Conservation (phyloP, 1,140 invertebrate genomes). For the Trissolcus basalis region DNA sequence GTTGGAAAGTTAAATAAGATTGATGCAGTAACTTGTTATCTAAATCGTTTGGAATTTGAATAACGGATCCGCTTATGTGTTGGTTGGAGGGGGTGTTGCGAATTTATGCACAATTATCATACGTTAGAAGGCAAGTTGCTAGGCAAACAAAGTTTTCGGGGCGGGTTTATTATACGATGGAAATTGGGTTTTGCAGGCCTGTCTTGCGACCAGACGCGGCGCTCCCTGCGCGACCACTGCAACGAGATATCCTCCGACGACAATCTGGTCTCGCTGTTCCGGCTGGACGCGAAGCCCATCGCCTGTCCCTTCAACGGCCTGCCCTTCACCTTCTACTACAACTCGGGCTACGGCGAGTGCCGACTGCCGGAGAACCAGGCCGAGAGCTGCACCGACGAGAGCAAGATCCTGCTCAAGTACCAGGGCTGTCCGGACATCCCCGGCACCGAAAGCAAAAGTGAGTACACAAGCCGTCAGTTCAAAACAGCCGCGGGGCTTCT, state of each 20-base stretch:
- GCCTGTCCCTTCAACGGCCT: constrained; percentile 84
- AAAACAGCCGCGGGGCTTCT: not conserved
- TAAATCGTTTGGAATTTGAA: too few relatives aligned
- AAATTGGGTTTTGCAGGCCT: constrained; percentile 73
- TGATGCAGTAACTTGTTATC: too few relatives aligned
- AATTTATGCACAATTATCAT: constrained; percentile 52
- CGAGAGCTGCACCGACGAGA: constrained; percentile 81
- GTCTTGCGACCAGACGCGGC: constrained; percentile 73
- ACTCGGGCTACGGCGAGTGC: constrained; percentile 80
- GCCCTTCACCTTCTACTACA: constrained; percentile 89
- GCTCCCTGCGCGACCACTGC: constrained; percentile 78
- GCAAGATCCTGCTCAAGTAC: constrained; percentile 79
- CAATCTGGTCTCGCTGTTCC: constrained; percentile 84
- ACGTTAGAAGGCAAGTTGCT: constrained; percentile 15
- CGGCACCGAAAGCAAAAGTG: constrained; percentile 76
- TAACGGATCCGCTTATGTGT: constrained; percentile 35
- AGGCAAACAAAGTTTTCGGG: constrained; percentile 28
- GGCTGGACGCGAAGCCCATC: constrained; percentile 81
- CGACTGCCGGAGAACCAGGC: constrained; percentile 77
- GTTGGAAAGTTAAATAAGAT: too few relatives aligned
- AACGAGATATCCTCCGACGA: constrained; percentile 83
- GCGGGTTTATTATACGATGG: constrained; percentile 34
- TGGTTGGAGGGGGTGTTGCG: constrained; percentile 21
- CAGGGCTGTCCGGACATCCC: constrained; percentile 81
- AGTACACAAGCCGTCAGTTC: constrained; percentile 39